Evolutionary conservation across 2,888 invertebrate genomes (phyloP), one percentile per base, ranked within the genome.

Genomic region (Acanthococcus lagerstroemiae): DNA sequence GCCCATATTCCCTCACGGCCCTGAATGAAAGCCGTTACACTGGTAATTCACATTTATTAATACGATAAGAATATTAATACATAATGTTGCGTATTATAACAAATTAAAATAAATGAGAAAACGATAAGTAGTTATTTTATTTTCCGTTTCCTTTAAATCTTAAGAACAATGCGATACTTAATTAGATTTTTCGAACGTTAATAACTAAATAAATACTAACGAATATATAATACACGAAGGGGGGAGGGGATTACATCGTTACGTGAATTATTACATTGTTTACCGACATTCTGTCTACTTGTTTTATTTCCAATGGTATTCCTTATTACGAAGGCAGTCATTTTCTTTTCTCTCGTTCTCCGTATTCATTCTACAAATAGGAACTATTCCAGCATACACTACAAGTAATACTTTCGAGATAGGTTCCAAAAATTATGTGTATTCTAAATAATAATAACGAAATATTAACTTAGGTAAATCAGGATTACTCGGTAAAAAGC

Each of bases 21-120:
- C n/a, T n/a, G n/a, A n/a, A n/a, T n/a, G n/a, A n/a, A n/a, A n/a
- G n/a, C n/a, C n/a, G n/a, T n/a, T 52, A 52, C 52, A 52, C 15
- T 52, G 52, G 52, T 52, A 52, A 52, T 52, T 52, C 52, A 52
- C 52, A 52, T 52, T 52, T 52, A 52, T 52, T 52, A 21, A 21
- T 52, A 52, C 24, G 52, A 52, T 52, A 52, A 52, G 52, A 52
- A 52, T 52, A 52, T 22, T 52, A 52, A 52, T 52, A 52, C 52
- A 52, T 52, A 52, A 9, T 52, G 5, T 52, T 52, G 52, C 52
- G 52, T 52, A 52, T 21, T 21, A 22, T 52, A 52, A 52, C 52
- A 52, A 52, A 52, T 52, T 52, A 52, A 24, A 52, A 52, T 52
- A 52, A 52, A 37, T n/a, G 52, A 52, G 52, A 52, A 52, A 52